phyloP scores from a whole-genome alignment of 2,888 invertebrate species.

The Netelia fuscicornis region DNA sequence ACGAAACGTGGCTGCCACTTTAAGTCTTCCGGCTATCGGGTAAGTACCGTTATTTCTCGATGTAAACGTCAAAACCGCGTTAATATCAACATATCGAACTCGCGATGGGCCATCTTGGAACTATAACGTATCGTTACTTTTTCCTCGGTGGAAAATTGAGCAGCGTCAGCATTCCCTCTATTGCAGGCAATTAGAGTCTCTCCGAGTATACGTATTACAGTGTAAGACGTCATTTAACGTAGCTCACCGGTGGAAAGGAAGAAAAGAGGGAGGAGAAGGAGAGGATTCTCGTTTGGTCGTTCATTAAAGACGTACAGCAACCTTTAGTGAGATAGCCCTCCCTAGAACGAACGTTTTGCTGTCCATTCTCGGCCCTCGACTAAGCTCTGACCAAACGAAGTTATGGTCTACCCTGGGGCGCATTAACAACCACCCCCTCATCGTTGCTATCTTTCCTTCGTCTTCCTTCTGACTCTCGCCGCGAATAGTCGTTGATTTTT shows the following conservation, averaged over 20 bases:
- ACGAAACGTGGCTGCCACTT: slow-evolving; percentile 99
- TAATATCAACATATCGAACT: too few relatives aligned
- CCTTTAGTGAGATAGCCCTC: slow-evolving; percentile 49
- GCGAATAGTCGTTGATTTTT: slow-evolving; percentile 50
- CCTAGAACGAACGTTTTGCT: slow-evolving; percentile 66
- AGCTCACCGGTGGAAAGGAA: slow-evolving; percentile 39
- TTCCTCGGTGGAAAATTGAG: slow-evolving; percentile 31
- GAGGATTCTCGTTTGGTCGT: slow-evolving; percentile 64
- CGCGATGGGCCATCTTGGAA: background rate
- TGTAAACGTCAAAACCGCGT: background rate
- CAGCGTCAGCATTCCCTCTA: slow-evolving; percentile 10
- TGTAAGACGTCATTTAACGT: slow-evolving; percentile 50
- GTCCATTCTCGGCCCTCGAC: slow-evolving; percentile 65
- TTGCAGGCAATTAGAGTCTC: slow-evolving; percentile 53
- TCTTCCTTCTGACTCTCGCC: slow-evolving; percentile 31
- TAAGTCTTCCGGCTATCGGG: slow-evolving; percentile 98
- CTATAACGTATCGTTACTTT: background rate
- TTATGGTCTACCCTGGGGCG: slow-evolving; percentile 69
- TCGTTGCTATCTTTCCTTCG: slow-evolving; percentile 46
- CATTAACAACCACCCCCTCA: slow-evolving; percentile 66
- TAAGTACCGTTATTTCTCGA: slow-evolving; percentile 85
- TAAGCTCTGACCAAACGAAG: slow-evolving; percentile 72
- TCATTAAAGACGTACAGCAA: slow-evolving; percentile 66
- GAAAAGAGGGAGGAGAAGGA: slow-evolving; percentile 1
- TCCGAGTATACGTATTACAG: slow-evolving; percentile 21